These are phyloP conservation scores for Steinernema feltiae DNA, from an alignment of 1,140 invertebrate species.

Conservation along the genomic window DNA sequence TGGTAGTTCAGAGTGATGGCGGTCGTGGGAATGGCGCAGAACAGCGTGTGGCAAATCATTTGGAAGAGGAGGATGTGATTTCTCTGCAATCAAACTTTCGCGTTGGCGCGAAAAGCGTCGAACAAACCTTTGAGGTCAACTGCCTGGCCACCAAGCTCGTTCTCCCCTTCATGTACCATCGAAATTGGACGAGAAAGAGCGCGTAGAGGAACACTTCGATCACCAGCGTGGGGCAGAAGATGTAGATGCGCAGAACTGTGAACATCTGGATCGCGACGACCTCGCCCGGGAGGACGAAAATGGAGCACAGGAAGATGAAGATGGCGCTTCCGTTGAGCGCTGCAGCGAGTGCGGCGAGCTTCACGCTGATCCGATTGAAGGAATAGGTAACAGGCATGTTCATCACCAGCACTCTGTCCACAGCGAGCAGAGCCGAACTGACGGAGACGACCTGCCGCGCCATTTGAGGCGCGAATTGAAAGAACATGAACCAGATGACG, in stretches of 20 bases:
- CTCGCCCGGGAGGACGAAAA: neutral
- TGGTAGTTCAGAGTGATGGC: neutral
- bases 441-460: neutral
- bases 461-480: neutral
- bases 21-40: neutral
- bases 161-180: neutral
- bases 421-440: neutral
- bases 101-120: neutral
- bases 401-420: neutral
- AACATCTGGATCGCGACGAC: neutral
- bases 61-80: neutral
- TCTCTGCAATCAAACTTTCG: neutral
- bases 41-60: neutral
- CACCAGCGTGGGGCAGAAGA: neutral
- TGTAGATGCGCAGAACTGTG: neutral
- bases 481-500: neutral
- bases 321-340: neutral
- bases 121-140: neutral
- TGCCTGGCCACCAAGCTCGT: neutral
- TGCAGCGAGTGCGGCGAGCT: neutral
- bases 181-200: neutral
- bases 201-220: neutral
- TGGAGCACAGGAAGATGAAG: neutral
- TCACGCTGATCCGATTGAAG: neutral
- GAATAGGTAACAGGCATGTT: neutral